phyloP scores from a whole-genome alignment of 2,113 vertebrate genomes.

The Trachemys scripta region DNA sequence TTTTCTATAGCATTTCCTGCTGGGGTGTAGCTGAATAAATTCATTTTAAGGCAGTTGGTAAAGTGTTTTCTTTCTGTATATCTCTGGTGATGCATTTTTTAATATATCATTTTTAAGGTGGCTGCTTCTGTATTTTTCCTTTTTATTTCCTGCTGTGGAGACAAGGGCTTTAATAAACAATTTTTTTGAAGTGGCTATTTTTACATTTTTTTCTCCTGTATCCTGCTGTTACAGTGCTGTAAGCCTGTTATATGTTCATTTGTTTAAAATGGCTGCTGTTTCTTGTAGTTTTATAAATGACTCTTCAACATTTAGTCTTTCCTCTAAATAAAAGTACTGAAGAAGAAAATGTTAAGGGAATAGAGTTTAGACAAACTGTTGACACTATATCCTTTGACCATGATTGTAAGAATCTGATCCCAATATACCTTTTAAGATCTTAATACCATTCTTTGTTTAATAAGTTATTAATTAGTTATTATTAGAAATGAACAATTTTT shows the following conservation, averaged over 20 bases:
- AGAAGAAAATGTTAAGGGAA: neutral
- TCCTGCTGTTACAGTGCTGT: conserved; percentile 64
- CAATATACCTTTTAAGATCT: neutral
- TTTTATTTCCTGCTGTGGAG: conserved; percentile 72
- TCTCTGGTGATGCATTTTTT: conserved; percentile 57
- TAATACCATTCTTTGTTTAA: neutral
- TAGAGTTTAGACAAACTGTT: neutral
- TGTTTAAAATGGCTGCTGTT: conserved; percentile 63
- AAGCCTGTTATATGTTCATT: conserved; percentile 70
- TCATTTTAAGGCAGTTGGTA: conserved; percentile 62
- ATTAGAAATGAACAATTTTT: neutral
- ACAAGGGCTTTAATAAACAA: conserved; percentile 73
- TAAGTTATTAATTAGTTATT: neutral
- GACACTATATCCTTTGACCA: neutral
- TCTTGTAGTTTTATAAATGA: conserved; percentile 23
- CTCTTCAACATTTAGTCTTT: conserved; percentile 12
- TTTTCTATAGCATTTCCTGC: conserved; percentile 48
- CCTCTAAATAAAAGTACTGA: neutral
- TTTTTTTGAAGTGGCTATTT: conserved; percentile 71
- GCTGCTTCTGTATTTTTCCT: conserved; percentile 59
- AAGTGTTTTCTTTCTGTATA: conserved; percentile 58
- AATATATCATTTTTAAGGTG: conserved; percentile 76
- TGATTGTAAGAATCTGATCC: neutral
- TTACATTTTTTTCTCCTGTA: conserved; percentile 37
- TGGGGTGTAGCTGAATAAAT: conserved; percentile 61